Evolutionary conservation across 92 coral and sea anemone species (phyloP), one percentile per base, ranked within the genome.

Genomic region (Palythoa heliodiscus): DNA sequence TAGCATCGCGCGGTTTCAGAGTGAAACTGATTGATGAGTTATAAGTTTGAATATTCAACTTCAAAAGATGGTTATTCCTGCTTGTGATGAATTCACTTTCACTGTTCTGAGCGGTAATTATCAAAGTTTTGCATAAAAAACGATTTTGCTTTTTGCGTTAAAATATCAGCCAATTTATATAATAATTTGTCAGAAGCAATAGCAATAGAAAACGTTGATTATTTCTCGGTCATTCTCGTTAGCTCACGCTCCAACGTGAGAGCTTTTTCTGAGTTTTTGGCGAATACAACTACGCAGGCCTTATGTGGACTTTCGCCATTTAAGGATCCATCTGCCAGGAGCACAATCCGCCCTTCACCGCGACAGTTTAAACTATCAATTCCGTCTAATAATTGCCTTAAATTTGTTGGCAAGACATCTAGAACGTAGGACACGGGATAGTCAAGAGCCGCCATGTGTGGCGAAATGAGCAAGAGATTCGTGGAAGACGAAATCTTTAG

Each of bases 381-480:
- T 24, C 83, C 76, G 13, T 86, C 92, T 3, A 89, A 74, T 48
- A 89, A 73, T 22, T 52, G 83, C 50, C 86, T 80, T 16, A 86
- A 38, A 57, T 86, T 74, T 0, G 87, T 86, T 9, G 87, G 38
- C 47, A 86, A 38, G 64, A 89, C 68, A 19, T 89, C 89, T 52
- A 79, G 73, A 29, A 86, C 89, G 13, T 78, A 79, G 9, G 93
- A 88, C 54, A 86, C 73, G 29, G 93, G 92, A 68, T 35, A 93
- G 19, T 88, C 89, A 17, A 82, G 29, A 2, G 87, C 91, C 1
- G 96, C 93, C 93, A 93, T 93, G 55, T 93, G 96, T 5, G 96
- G 96, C 13, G 92, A 87, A n/a, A 93, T 88, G 17, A 93, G 61
- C 2, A 93, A 87, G 55, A 93, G 90, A 24, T 92, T 86, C 6